Evolutionary conservation across 1,140 invertebrate species (phyloP).

Genomic region (Pissodes strobi): DNA sequence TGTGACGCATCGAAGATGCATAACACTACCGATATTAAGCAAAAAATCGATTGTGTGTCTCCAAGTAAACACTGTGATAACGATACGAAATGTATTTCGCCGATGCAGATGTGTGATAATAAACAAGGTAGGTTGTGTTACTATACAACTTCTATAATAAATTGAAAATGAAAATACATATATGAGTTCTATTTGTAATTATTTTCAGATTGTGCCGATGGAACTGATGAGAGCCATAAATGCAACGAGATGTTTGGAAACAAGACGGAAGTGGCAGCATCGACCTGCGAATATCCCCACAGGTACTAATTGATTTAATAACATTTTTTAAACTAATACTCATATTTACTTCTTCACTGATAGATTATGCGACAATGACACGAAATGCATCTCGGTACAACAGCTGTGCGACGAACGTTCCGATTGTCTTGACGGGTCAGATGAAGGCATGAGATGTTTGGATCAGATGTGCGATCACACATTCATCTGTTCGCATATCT

Average conservation of each 20-base stretch:
- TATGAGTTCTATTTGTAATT: no score
- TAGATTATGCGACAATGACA: conserved; percentile 67
- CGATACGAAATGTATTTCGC: conserved; percentile 67
- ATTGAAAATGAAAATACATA: no score
- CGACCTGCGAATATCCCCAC: conserved; percentile 62
- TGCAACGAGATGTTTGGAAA: conserved; percentile 15
- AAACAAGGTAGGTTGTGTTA: no score
- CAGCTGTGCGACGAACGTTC: conserved; percentile 67
- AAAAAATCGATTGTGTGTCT: conserved; percentile 58
- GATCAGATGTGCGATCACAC: conserved; percentile 62
- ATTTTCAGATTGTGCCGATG: conserved; percentile 39
- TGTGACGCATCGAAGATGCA: conserved; percentile 63
- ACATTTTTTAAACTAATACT: no score
- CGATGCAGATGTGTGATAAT: conserved; percentile 68
- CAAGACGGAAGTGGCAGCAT: conserved; percentile 36
- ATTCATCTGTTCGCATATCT: conserved; percentile 70
- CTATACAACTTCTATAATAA: no score
- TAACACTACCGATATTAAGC: conserved; percentile 38
- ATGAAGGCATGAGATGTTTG: conserved; percentile 68
- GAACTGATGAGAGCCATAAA: conserved; percentile 28
- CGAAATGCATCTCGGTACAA: conserved; percentile 67
- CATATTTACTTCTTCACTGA: no score
- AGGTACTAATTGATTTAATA: no score
- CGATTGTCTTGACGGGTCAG: conserved; percentile 76
- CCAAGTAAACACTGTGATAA: conserved; percentile 70